Evolutionary conservation across 2,888 invertebrate genomes (phyloP).

Genomic region (Xestia rhomboidea): DNA sequence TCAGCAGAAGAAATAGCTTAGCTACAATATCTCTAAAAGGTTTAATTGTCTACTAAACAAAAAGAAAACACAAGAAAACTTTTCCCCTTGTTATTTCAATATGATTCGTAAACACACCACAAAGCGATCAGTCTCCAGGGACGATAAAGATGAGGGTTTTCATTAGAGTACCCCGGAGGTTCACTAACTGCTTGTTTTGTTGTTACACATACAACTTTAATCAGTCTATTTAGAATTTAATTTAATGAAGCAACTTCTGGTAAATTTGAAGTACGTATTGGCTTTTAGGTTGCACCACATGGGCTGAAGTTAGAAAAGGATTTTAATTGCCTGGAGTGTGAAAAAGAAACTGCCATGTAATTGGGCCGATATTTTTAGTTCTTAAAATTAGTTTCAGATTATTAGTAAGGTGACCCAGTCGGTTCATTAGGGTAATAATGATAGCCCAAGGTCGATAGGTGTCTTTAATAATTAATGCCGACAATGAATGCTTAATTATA

Average conservation of each 20-base stretch:
- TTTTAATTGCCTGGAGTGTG: background rate
- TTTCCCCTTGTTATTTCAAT: slow-evolving; percentile 41
- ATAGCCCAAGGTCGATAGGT: background rate
- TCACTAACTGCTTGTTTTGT: slow-evolving; percentile 43
- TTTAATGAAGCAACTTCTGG: slow-evolving; percentile 4
- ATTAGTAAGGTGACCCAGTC: background rate
- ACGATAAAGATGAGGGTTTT: slow-evolving; percentile 66
- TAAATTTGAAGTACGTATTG: background rate
- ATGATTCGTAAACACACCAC: slow-evolving; percentile 59
- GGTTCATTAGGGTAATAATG: background rate
- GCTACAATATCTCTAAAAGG: background rate
- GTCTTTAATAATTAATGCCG: background rate
- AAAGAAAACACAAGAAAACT: slow-evolving; percentile 20
- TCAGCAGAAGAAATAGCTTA: background rate
- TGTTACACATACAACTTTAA: slow-evolving; percentile 45
- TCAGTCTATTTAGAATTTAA: slow-evolving; percentile 29
- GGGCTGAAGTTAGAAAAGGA: background rate
- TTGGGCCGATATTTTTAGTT: background rate
- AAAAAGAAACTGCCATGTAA: background rate
- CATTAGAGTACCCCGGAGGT: slow-evolving; percentile 55
- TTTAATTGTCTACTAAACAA: slow-evolving; percentile 25
- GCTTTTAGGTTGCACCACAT: background rate
- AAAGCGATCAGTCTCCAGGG: slow-evolving; percentile 68
- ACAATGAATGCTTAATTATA: slow-evolving; percentile 3
- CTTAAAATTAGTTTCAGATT: background rate